Percentiles rank a stretch among this genome's conserved stretches.
Evolutionary conservation across 1,140 invertebrate genomes (phyloP).

Genomic region (Apolygus lucorum): DNA sequence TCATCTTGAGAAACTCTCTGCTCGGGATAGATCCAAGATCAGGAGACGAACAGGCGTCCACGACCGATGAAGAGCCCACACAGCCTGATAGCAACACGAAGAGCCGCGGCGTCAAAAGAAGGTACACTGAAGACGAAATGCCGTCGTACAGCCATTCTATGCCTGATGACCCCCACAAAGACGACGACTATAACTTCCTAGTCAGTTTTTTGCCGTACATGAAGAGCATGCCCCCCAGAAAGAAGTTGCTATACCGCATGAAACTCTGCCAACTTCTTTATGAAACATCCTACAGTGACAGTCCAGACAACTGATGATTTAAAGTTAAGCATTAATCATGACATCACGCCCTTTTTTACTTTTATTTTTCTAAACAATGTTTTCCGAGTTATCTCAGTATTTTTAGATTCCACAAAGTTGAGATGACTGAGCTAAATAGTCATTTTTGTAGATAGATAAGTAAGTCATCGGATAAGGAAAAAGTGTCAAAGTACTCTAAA

Average conservation of each 20-base stretch:
- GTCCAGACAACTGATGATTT: no score
- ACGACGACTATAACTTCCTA: slow-evolving; percentile 26
- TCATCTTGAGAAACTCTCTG: background rate
- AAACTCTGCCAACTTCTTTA: slow-evolving; percentile 24
- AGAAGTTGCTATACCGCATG: slow-evolving; percentile 23
- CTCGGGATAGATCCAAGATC: background rate
- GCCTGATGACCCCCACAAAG: slow-evolving; percentile 10
- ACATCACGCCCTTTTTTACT: no score
- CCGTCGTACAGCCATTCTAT: slow-evolving; percentile 1
- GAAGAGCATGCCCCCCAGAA: slow-evolving; percentile 20
- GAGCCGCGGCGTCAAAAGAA: background rate
- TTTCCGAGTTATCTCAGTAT: no score
- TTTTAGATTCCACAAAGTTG: no score
- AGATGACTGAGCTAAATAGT: no score
- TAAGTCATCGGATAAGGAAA: no score
- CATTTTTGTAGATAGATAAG: no score
- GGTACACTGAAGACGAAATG: slow-evolving; percentile 5
- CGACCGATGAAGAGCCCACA: slow-evolving; percentile 13
- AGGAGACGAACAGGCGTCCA: background rate
- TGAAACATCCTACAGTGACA: background rate
- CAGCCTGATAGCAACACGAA: slow-evolving; percentile 8
- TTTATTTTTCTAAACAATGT: no score
- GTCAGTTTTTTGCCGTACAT: slow-evolving; percentile 22
- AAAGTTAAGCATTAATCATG: no score
- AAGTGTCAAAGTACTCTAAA: no score